Percentiles rank a stretch among this genome's conserved stretches.
Evolutionary conservation across 2,888 invertebrate species (phyloP).

Genomic region (Matsumyia berberina): DNA sequence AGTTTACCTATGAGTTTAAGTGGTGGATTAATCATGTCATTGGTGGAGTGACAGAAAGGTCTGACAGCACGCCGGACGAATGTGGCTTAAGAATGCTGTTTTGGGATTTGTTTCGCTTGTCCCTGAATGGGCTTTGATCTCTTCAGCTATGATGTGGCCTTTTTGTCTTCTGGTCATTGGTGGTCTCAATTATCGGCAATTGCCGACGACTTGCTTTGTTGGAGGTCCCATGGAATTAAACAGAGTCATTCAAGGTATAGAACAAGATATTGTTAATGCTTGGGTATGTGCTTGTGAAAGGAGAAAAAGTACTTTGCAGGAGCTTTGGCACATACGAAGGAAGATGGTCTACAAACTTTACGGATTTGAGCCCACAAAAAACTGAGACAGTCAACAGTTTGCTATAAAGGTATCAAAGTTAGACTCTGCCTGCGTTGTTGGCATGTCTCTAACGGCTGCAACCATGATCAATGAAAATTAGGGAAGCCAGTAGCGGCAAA

Average conservation of each 20-base stretch:
- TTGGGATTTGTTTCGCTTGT: constrained; percentile 55
- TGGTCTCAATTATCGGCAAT: constrained; percentile 72
- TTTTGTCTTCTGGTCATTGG: constrained; percentile 63
- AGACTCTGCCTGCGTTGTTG: no score
- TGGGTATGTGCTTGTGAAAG: no score
- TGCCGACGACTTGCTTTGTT: constrained; percentile 55
- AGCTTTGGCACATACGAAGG: no score
- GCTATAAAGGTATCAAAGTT: no score
- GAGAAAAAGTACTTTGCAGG: no score
- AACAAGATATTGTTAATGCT: no score
- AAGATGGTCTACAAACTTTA: no score
- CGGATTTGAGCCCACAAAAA: no score
- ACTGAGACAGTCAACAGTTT: no score
- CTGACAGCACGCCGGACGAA: constrained; percentile 28
- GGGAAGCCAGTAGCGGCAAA: no score
- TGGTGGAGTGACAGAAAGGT: constrained; percentile 64
- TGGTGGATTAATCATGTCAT: constrained; percentile 75
- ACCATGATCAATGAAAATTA: no score
- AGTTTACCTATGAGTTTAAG: constrained; percentile 69
- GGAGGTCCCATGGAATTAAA: constrained; percentile 52
- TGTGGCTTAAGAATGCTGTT: constrained; percentile 60
- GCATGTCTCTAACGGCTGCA: no score
- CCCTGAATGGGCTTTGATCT: constrained; percentile 56
- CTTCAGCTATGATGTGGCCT: constrained; percentile 33
- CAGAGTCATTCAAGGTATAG: background rate